Evolutionary conservation across 2,113 vertebrate genomes (phyloP), one percentile per base, ranked within the genome.

Genomic region (Brienomyrus longianalis): DNA sequence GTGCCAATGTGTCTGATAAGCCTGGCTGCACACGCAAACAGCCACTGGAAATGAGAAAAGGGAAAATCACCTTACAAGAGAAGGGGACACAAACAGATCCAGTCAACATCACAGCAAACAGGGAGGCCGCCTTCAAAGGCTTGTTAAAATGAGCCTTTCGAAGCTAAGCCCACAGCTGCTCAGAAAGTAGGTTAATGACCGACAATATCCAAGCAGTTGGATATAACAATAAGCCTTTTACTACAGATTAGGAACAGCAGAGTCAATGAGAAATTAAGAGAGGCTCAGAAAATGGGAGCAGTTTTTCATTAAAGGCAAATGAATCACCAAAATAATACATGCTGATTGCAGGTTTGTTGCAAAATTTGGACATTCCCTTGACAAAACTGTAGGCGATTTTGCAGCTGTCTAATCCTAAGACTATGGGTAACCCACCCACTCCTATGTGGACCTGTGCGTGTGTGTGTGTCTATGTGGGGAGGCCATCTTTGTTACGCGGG

Each of bases 171-270:
- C 52, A 88, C 90, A 39, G 89, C 92, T 31, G 89, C 91, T 92
- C 92, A 83, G 66, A 94, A 96, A 95, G 92, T 95, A 94, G 95
- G 94, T 96, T 95, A 96, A 95, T 94, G 93, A 94, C 93, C 92
- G 92, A 92, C 94, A 90, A 92, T 90, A 91, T 92, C 91, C 92
- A 93, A 88, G 85, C 91, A 92, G 83, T 50, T 87, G 91, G 92
- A 90, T 89, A 93, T 93, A 95, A 95, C 95, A 95, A 96, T 95
- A 93, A 92, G 89, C 93, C 92, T 91, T 94, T 95, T 94, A 91
- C 91, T 94, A 91, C 83, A 47, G 93, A 93, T 94, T 94, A 94
- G 89, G 93, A 93, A 94, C 91, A 39, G 66, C 88, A 31, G 54
- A 86, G 83, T 86, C 56, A 86, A 70, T 39, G 39, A 86, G 39